Evolutionary conservation across 2,113 vertebrate species (phyloP).

Genomic region (Equus przewalskii): DNA sequence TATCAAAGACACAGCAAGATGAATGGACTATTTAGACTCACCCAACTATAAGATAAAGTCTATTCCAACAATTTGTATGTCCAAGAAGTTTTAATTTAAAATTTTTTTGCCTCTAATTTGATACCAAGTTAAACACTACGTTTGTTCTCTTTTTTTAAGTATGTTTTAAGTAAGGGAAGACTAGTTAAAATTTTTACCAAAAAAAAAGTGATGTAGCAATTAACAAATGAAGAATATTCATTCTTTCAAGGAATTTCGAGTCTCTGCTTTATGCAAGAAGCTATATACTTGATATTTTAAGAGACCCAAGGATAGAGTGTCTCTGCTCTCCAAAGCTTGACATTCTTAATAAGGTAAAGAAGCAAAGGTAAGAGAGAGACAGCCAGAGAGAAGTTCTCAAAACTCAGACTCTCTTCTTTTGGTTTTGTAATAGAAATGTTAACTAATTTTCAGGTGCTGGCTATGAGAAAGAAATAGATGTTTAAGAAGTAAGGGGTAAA

Average conservation of each 20-base stretch:
- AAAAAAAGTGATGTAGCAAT: not conserved
- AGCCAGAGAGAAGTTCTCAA: not conserved
- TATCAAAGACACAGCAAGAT: not conserved
- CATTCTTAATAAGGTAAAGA: not conserved
- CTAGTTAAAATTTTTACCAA: not conserved
- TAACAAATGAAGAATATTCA: not conserved
- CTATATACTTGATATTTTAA: not conserved
- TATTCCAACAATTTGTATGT: not conserved
- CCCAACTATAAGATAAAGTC: not conserved
- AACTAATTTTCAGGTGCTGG: not conserved
- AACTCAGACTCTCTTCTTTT: not conserved
- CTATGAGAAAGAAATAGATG: not conserved
- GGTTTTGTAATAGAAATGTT: not conserved
- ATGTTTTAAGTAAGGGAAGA: slow-evolving; percentile 45
- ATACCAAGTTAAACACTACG: not conserved
- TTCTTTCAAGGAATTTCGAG: not conserved
- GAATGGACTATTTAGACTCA: not conserved
- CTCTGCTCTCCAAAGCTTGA: not conserved
- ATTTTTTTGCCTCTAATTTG: not conserved
- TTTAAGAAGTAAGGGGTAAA: not conserved
- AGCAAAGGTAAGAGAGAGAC: not conserved
- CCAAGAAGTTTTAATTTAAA: slow-evolving; percentile 23
- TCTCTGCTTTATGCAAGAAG: not conserved
- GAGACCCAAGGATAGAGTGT: not conserved
- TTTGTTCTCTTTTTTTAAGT: not conserved